Evolutionary conservation across 2,888 invertebrate genomes (phyloP), one percentile per base, ranked within the genome.

Genomic region (Apotomis capreana): DNA sequence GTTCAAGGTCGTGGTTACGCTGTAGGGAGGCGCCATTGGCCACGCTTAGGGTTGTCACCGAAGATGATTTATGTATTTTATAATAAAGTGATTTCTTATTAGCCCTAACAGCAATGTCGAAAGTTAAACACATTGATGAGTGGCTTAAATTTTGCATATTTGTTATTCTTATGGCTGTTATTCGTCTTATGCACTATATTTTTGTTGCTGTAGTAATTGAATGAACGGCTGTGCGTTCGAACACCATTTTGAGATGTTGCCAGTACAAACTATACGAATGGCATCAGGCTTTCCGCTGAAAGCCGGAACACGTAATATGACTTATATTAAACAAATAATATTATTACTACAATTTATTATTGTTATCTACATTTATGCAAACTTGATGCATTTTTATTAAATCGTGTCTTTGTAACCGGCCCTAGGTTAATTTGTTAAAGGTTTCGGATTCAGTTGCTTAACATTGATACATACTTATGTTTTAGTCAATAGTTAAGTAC

Each of bases 401-500:
- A 52, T 68, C n/a, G 49, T 63, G 55, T 65, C 55, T 68, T 40
- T 71, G 6, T 68, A 68, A 55, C 62, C 26, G 55, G 51, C 44
- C 13, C 36, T 71, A 71, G 61, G 55, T 52, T 73, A 63, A 73
- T 63, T 12, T 69, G 63, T 73, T 73, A 58, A 62, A 70, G 57
- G 61, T 73, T 68, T 77, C 70, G 71, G 60, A 67, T 78, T 77
- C 77, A 76, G 75, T 71, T 44, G 37, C 52, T 57, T 55, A 64
- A 49, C 36, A 55, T 75, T 72, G 55, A 70, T 75, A 69, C 63
- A 71, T 68, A 69, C 57, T 46, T 69, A 75, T 74, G 73, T 65
- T 61, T 75, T 78, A 81, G 79, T 79, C 78, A 77, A 78, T 80
- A 79, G 75, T 74, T 79, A 79, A 76, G 76, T 75, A 49, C 49